Base-by-base conservation (phyloP, 2,113 vertebrate species). In the Cichladusa arquata region DNA sequence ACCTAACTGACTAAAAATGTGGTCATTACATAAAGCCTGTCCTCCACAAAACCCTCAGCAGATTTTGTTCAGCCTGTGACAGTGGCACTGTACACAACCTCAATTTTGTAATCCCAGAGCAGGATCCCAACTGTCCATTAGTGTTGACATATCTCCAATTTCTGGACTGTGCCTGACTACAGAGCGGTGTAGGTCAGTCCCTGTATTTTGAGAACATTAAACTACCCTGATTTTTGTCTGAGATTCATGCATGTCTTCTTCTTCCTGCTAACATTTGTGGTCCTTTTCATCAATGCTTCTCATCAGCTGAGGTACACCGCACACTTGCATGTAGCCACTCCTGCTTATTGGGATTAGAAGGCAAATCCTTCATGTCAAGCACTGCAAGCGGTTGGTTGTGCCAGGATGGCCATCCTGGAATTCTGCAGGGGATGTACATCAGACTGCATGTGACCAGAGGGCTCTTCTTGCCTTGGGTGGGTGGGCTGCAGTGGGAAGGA, bases 1-100 rank as follows among this genome's bases (percentile, higher is more conserved):
- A 83, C 85, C 72, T 19, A 23, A 26, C 82, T 74, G 53, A 36
- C 80, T 97, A 84, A 97, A 95, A 95, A 78, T 65, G 65, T 60
- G 69, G 26, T 50, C 69, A 80, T 94, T 94, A 70, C 92, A 88
- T 93, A 90, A 92, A 95, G 61, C 77, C 53, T 48, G 53, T 60
- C 80, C n/a, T 71, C 85, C n/a, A 26, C 81, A 70, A 34, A 86
- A 19, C 57, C 20, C 70, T 64, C 60, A n/a, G 58, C 5, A 28
- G 42, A 2, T 58, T 72, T 65, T 87, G 36, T 45, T 36, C 53
- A 61, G 48, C 31, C 81, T 54, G 19, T 71, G 77, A 65, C 42
- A 45, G 20, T 11, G n/a, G 47, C 5, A 2, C 67, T 33, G 56
- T 56, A 60, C 45, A 33, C 20, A 81, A 76, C 61, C 76, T 56